Percentiles rank a stretch among this genome's conserved stretches.
Evolutionary conservation across 2,888 invertebrate species (phyloP).

Genomic region (Aplocera efformata): DNA sequence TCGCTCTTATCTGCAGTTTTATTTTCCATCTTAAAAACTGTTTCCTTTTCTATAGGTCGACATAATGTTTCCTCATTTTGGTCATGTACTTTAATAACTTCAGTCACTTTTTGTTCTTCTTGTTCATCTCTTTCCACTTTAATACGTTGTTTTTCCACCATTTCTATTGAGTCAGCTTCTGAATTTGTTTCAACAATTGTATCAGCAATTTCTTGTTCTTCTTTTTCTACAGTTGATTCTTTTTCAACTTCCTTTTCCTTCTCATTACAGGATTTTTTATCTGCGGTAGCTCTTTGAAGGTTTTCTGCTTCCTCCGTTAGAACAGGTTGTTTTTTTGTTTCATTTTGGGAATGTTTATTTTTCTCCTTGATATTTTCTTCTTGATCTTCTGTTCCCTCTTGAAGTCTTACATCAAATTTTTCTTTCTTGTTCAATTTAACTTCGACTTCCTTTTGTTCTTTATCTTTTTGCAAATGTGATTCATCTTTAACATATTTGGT

Average conservation of each 20-base stretch:
- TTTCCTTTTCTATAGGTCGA: background rate
- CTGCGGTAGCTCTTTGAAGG: no score
- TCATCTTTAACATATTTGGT: constrained; percentile 3
- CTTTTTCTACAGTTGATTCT: no score
- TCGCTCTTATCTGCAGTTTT: background rate
- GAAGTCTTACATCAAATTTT: constrained; percentile 3
- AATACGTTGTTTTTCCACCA: no score
- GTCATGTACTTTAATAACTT: constrained; percentile 3
- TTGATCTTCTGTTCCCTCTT: constrained; percentile 16
- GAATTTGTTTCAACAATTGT: background rate
- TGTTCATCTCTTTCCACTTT: constrained; percentile 9
- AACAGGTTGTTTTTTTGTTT: no score
- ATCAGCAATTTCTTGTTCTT: constrained; percentile 15
- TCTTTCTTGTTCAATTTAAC: constrained; percentile 3
- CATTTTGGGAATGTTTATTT: no score
- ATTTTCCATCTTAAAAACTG: no score
- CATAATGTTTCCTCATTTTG: constrained; percentile 8
- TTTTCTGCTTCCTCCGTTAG: no score
- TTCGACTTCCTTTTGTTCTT: constrained; percentile 3
- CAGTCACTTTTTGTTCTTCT: constrained; percentile 4
- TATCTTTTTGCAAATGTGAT: constrained; percentile 5
- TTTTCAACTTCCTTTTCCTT: no score
- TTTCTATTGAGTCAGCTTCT: constrained; percentile 4
- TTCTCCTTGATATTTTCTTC: constrained; percentile 6
- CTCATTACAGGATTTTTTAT: no score